phyloP scores from a whole-genome alignment of 2,113 vertebrate species.

The Conger conger region DNA sequence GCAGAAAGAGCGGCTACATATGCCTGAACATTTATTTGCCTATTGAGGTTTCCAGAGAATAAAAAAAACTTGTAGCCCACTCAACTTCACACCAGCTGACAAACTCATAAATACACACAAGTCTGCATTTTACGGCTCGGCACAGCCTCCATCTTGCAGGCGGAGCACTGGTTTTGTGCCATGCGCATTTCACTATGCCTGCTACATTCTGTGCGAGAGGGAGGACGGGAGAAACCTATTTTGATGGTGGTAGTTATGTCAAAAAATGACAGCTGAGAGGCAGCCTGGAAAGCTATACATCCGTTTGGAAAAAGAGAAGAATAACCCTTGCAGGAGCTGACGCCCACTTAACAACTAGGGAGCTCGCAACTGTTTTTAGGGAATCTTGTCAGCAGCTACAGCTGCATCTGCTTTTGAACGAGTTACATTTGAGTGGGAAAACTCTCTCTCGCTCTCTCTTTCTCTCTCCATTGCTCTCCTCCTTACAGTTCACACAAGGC shows the following conservation, averaged over 20 bases:
- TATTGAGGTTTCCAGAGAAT: constrained; percentile 3
- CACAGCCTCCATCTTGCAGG: not conserved
- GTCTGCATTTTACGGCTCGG: not conserved
- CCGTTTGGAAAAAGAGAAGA: constrained; percentile 12
- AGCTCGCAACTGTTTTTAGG: constrained; percentile 4
- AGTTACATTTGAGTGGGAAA: not conserved
- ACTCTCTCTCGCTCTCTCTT: not conserved
- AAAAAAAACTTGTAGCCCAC: not conserved
- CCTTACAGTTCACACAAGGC: not conserved
- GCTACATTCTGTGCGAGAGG: not conserved
- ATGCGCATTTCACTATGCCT: not conserved
- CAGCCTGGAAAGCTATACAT: constrained; percentile 17
- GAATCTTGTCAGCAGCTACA: constrained; percentile 1
- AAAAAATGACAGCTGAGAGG: constrained; percentile 9
- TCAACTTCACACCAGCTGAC: not conserved
- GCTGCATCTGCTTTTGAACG: not conserved
- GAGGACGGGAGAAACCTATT: constrained; percentile 20
- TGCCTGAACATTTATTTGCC: not conserved
- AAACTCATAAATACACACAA: not conserved
- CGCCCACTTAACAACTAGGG: constrained; percentile 3
- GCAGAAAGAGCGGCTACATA: not conserved
- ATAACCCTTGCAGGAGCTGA: constrained; percentile 5
- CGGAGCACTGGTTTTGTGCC: constrained; percentile 6
- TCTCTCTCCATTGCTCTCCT: not conserved
- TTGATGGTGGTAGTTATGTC: constrained; percentile 20